phyloP scores from a whole-genome alignment of 2,888 invertebrate genomes.

The Rugalucina vietnamica region DNA sequence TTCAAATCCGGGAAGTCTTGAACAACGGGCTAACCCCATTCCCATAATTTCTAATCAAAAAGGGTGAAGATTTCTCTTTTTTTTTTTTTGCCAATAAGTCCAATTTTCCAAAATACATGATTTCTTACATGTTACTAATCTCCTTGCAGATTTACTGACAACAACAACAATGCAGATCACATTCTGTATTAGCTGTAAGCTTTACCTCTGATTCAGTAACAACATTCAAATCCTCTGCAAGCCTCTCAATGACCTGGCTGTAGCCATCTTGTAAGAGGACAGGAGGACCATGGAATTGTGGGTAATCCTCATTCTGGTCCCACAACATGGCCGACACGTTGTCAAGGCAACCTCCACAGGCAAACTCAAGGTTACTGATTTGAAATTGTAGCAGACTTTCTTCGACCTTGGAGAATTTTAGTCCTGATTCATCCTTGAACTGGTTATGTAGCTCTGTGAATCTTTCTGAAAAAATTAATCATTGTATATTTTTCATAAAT shows the following conservation, averaged over 20 bases:
- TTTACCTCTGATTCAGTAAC: conserved; percentile 79
- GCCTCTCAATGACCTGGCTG: conserved; percentile 74
- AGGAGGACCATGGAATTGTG: conserved; percentile 85
- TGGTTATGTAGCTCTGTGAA: conserved; percentile 82
- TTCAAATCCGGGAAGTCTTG: too few relatives aligned
- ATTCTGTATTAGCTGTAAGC: too few relatives aligned
- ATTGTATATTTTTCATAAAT: too few relatives aligned
- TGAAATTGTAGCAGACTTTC: conserved; percentile 84
- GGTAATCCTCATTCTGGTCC: conserved; percentile 85
- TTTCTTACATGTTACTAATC: too few relatives aligned
- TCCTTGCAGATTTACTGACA: too few relatives aligned
- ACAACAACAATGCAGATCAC: too few relatives aligned
- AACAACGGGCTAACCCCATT: too few relatives aligned
- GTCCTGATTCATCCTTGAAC: conserved; percentile 80
- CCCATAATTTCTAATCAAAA: too few relatives aligned
- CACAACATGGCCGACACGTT: conserved; percentile 84
- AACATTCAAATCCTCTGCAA: conserved; percentile 83
- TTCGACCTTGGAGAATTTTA: conserved; percentile 81
- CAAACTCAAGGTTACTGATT: conserved; percentile 85
- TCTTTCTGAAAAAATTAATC: conserved; percentile 73
- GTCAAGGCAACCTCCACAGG: conserved; percentile 83
- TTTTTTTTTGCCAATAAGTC: too few relatives aligned
- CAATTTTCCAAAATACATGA: too few relatives aligned
- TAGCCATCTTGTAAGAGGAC: conserved; percentile 83
- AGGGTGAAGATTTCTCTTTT: too few relatives aligned